phyloP scores from a whole-genome alignment of 2,113 vertebrate genomes.

The Ploceus nigricollis region DNA sequence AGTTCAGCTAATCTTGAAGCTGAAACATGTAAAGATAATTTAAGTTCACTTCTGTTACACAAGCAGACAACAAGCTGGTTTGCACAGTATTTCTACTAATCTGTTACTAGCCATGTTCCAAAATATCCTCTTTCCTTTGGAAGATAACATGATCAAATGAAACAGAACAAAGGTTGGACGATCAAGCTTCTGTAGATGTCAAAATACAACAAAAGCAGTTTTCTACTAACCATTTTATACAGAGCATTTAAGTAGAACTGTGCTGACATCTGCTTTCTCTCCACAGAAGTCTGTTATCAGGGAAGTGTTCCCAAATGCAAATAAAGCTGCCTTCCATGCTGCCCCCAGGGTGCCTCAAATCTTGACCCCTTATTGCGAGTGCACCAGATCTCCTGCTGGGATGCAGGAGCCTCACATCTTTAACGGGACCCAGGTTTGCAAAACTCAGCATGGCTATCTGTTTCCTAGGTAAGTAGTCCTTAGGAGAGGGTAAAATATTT shows the following conservation, averaged over 20 bases:
- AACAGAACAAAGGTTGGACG: not conserved
- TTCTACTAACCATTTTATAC: not conserved
- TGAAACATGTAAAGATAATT: not conserved
- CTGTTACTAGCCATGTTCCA: not conserved
- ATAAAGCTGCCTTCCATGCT: not conserved
- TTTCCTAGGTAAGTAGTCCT: not conserved
- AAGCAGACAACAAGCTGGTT: not conserved
- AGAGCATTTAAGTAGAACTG: not conserved
- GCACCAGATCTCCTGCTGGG: not conserved
- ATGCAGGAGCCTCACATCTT: not conserved
- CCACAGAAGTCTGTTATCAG: not conserved
- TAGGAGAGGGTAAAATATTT: not conserved
- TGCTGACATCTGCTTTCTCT: not conserved
- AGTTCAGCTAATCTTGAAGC: not conserved
- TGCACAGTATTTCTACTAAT: not conserved
- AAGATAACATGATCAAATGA: not conserved
- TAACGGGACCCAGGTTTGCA: not conserved
- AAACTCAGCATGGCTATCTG: not conserved
- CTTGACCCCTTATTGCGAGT: not conserved
- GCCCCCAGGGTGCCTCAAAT: not conserved
- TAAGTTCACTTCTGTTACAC: not conserved
- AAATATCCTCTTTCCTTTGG: not conserved
- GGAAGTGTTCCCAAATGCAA: not conserved
- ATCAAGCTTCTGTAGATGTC: not conserved
- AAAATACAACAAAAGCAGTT: not conserved